Evolutionary conservation across 2,888 invertebrate species (phyloP), one percentile per base, ranked within the genome.

Genomic region (Cryptophagus acutangulus): DNA sequence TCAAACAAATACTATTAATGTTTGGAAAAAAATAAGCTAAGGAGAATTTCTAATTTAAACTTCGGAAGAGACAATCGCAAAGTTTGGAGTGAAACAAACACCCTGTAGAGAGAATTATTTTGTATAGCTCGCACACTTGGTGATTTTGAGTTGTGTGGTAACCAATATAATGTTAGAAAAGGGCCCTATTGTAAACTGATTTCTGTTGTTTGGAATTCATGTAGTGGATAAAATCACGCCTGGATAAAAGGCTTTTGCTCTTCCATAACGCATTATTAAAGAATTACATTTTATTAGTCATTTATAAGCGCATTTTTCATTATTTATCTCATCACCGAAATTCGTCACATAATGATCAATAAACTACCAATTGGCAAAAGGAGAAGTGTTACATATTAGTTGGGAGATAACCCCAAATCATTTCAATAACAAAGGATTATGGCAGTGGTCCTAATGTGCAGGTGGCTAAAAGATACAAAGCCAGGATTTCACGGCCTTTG

Each of bases 171-270:
- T n/a, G n/a, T n/a, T n/a, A n/a, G 26, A 26, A 26, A 26, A 26
- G 9, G 26, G 12, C 26, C 12, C n/a, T 26, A 57, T 58, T 58
- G 56, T 58, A 47, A 50, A 43, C 43, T 49, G 47, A 45, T 41
- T 48, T 48, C 59, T 51, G 50, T 59, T 60, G 54, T 60, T 58
- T 53, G 55, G 53, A 49, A 54, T 56, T 53, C 57, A 59, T 57
- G 54, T 54, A 56, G 52, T 56, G 61, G 51, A 59, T 57, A 50
- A 58, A 62, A 59, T 61, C 60, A 58, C 57, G 56, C 55, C 57
- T 55, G 41, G 49, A 52, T 51, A 45, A 51, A 48, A 45, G 45
- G 38, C 31, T 36, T 45, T 50, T 46, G 40, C 36, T n/a, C n/a
- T n/a, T n/a, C n/a, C n/a, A n/a, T 49, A 54, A 54, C 47, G 48